phyloP scores from a whole-genome alignment of 2,888 invertebrate species.

The Drosophila mayaguana region DNA sequence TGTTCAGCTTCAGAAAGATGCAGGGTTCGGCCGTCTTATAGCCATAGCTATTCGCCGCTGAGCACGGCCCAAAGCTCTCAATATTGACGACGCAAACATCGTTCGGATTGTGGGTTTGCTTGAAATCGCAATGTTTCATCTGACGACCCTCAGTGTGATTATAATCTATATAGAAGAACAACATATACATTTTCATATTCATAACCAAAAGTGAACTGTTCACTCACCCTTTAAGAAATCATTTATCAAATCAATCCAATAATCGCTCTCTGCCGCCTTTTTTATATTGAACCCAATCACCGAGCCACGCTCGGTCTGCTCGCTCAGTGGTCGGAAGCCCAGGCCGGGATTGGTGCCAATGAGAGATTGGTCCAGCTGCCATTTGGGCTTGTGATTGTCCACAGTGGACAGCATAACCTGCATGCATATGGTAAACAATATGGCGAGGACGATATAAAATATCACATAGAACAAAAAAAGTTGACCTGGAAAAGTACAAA shows the following conservation, averaged over 20 bases:
- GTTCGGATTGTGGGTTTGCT: conserved; percentile 84
- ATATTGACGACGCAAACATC: conserved; percentile 87
- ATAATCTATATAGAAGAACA: conserved; percentile 79
- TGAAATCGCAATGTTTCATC: conserved; percentile 86
- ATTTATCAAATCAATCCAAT: conserved; percentile 87
- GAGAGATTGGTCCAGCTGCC: conserved; percentile 90
- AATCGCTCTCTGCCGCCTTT: conserved; percentile 86
- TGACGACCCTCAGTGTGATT: conserved; percentile 84
- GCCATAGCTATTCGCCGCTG: conserved; percentile 87
- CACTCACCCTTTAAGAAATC: conserved; percentile 87
- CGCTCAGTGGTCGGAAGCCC: conserved; percentile 88
- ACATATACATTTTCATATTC: neutral
- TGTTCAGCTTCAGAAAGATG: conserved; percentile 93
- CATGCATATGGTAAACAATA: conserved; percentile 94
- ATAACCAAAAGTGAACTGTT: neutral
- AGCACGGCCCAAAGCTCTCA: conserved; percentile 86
- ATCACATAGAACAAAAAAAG: conserved; percentile 93
- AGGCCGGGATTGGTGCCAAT: conserved; percentile 90
- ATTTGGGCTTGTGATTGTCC: conserved; percentile 90
- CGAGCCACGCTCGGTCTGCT: conserved; percentile 87
- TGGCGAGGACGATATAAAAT: conserved; percentile 93
- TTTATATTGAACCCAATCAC: conserved; percentile 87
- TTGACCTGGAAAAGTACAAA: conserved; percentile 87
- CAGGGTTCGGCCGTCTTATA: conserved; percentile 92
- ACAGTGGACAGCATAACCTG: conserved; percentile 91